These are phyloP conservation scores for Eurystomus glaucurus DNA, from an alignment of 2,797 vertebrate genomes.

Conservation along the genomic window DNA sequence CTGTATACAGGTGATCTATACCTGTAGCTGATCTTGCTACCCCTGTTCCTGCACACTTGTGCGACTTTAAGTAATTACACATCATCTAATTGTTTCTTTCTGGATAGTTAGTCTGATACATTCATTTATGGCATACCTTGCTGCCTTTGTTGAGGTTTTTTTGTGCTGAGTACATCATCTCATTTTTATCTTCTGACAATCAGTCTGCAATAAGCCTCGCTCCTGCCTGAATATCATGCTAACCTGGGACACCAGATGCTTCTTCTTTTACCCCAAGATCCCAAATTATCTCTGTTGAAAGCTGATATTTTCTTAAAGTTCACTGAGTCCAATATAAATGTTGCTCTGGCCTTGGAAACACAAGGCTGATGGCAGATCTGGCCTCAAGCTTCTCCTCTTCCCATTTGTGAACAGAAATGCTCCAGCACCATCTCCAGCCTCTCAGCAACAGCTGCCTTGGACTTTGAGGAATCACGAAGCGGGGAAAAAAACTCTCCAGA, in stretches of 20 bases:
- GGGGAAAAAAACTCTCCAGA: background rate
- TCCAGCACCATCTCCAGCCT: background rate
- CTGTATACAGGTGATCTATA: background rate
- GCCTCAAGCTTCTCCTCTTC: background rate
- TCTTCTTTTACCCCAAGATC: background rate
- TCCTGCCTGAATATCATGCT: background rate
- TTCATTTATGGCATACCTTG: background rate
- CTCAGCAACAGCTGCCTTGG: background rate
- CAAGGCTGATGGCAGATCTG: background rate
- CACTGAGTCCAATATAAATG: background rate
- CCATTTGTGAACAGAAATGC: background rate
- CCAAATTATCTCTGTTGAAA: background rate
- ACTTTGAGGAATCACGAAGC: background rate
- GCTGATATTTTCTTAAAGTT: background rate
- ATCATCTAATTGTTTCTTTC: background rate
- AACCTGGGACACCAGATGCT: background rate
- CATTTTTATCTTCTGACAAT: background rate
- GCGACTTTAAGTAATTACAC: background rate
- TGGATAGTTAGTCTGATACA: background rate
- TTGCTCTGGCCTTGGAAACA: background rate
- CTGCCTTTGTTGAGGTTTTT: background rate
- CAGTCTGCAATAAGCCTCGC: background rate
- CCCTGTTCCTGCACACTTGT: background rate
- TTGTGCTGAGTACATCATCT: background rate
- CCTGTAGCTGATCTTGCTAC: background rate